Percentiles rank a stretch among this genome's conserved stretches.
These are phyloP conservation scores for Melanostigma gelatinosum DNA, from an alignment of 2,113 vertebrate species.

Conservation along the genomic window DNA sequence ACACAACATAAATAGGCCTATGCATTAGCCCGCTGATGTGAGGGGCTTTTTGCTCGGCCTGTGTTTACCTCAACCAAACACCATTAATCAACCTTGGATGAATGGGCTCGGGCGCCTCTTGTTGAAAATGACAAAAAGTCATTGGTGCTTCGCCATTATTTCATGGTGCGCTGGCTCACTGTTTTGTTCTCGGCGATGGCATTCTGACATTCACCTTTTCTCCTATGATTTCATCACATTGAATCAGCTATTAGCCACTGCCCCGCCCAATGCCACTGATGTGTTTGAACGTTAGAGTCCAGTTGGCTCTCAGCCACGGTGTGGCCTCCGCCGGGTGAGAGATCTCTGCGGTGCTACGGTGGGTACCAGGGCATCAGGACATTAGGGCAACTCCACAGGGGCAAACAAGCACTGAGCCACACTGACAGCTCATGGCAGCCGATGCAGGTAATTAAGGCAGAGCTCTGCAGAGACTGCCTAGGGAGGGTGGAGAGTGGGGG, in stretches of 20 bases:
- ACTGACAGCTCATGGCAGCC: conserved; percentile 74
- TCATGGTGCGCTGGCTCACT: conserved; percentile 16
- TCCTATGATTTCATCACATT: conserved; percentile 47
- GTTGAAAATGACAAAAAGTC: conserved; percentile 25
- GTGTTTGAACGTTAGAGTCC: conserved; percentile 49
- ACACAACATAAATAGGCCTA: conserved; percentile 67
- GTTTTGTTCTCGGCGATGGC: conserved; percentile 21
- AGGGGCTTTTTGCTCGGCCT: conserved; percentile 48
- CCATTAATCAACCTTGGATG: conserved; percentile 57
- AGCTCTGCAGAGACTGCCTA: conserved; percentile 62
- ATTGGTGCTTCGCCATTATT: conserved; percentile 26
- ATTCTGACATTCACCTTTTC: conserved; percentile 14
- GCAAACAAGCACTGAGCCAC: conserved; percentile 67
- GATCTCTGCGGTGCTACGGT: conserved; percentile 45
- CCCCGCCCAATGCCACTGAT: conserved; percentile 15
- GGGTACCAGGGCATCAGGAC: conserved; percentile 60
- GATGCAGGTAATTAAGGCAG: conserved; percentile 83
- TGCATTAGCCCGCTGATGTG: conserved; percentile 71
- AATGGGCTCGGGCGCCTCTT: conserved; percentile 13
- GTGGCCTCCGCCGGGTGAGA: conserved; percentile 54
- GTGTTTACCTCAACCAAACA: conserved; percentile 68
- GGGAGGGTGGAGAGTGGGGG: conserved; percentile 56
- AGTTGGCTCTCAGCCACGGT: conserved; percentile 58
- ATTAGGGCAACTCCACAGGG: conserved; percentile 66
- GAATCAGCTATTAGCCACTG: conserved; percentile 48